A percentile compares a stretch with the other conserved stretches of the same genome.
Conservation (phyloP, 2,888 invertebrate genomes). For the Syrphus vitripennis region DNA sequence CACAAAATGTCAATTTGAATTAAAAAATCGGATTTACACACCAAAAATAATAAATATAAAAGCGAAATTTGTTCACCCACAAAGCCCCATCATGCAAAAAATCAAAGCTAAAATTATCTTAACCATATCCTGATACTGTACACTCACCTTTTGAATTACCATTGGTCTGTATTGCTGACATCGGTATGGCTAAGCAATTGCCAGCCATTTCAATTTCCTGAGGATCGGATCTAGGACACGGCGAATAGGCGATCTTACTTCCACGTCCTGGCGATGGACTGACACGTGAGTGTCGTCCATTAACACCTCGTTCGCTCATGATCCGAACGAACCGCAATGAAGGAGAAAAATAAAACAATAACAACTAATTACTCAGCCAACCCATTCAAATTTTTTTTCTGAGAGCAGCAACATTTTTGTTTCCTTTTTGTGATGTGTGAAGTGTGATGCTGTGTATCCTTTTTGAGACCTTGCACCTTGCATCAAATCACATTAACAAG, state of each 20-base stretch:
- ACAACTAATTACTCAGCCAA: conserved; percentile 22
- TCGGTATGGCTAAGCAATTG: conserved; percentile 80
- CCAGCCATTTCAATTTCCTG: conserved; percentile 78
- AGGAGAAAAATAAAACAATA: background rate
- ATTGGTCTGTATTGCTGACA: conserved; percentile 80
- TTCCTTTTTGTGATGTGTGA: background rate
- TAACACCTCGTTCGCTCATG: conserved; percentile 77
- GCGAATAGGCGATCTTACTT: conserved; percentile 80
- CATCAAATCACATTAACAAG: background rate
- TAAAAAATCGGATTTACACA: background rate
- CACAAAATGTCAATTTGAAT: conserved; percentile 35
- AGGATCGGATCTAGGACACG: conserved; percentile 80
- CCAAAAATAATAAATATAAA: background rate
- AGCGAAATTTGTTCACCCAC: background rate
- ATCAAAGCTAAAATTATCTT: background rate
- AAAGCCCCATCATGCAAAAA: conserved; percentile 36
- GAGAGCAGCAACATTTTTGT: conserved; percentile 11
- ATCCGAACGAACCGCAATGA: conserved; percentile 32
- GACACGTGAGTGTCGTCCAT: conserved; percentile 79
- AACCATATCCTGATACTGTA: background rate
- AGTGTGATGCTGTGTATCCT: conserved; percentile 14
- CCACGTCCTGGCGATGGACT: conserved; percentile 80
- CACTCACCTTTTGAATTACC: conserved; percentile 76
- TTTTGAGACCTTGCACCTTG: conserved; percentile 3
- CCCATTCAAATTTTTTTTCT: background rate